These are phyloP conservation scores for Dicrostonyx torquatus DNA, from an alignment of 2,797 vertebrate genomes.

Conservation along the genomic window DNA sequence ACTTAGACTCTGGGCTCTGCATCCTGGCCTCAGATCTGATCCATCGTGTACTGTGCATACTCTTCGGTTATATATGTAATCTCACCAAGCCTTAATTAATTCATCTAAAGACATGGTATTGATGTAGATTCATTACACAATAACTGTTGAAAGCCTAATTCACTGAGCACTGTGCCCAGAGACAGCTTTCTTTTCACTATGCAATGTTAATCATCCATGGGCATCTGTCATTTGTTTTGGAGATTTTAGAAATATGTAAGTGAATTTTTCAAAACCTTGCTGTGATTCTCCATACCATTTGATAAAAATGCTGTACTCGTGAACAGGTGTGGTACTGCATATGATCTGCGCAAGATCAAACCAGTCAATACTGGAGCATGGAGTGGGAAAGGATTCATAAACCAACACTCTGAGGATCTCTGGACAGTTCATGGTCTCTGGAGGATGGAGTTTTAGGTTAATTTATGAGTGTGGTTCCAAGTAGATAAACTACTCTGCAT, in stretches of 20 bases:
- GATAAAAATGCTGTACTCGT: neutral
- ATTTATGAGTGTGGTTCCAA: neutral
- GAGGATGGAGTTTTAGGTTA: neutral
- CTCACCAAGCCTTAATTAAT: neutral
- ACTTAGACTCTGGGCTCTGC: neutral
- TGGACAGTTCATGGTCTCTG: neutral
- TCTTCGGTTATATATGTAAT: neutral
- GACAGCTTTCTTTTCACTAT: neutral
- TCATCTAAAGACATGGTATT: neutral
- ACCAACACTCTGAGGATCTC: neutral
- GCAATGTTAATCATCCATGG: neutral
- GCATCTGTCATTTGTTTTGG: neutral
- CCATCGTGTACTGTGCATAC: neutral
- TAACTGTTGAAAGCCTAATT: neutral
- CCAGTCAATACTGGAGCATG: neutral
- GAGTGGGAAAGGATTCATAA: neutral
- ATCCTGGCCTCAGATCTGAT: neutral
- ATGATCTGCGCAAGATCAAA: too few relatives aligned
- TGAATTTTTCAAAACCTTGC: neutral
- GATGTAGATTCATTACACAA: neutral
- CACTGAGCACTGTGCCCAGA: neutral
- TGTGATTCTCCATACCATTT: neutral
- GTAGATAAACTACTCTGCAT: neutral
- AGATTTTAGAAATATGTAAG: slow-evolving; percentile 11
- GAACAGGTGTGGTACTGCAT: neutral